These are phyloP conservation scores for Elegia similella DNA, from an alignment of 2,888 invertebrate genomes.

Conservation along the genomic window DNA sequence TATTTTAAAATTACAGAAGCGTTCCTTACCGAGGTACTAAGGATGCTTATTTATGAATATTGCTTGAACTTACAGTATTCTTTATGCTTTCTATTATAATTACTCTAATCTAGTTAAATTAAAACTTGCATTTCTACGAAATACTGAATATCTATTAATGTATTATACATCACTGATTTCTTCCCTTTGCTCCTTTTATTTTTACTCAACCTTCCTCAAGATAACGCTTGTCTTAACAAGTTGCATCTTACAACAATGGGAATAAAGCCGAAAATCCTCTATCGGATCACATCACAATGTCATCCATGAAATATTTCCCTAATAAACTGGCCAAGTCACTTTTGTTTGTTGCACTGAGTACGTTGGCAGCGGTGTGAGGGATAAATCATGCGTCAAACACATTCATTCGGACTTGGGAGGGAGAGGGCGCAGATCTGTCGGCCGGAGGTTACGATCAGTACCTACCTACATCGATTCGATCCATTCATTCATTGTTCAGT, in stretches of 20 bases:
- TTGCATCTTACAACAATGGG: not conserved
- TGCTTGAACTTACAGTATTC: not conserved
- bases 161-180: not conserved
- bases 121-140: not conserved
- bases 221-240: constrained; percentile 1
- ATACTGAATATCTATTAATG: not conserved
- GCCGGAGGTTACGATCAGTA: constrained; percentile 18
- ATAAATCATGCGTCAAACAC: constrained; percentile 68
- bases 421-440: constrained; percentile 58
- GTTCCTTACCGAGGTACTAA: constrained; percentile 16
- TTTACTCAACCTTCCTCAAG: not conserved
- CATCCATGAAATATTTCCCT: constrained; percentile 30
- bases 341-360: constrained; percentile 43
- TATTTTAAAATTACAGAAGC: constrained; percentile 25
- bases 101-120: not conserved
- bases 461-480: constrained; percentile 34
- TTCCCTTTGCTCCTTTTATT: not conserved
- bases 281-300: not conserved
- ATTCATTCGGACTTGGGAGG: constrained; percentile 48
- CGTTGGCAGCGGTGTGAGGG: constrained; percentile 37
- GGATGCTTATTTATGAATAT: constrained; percentile 19
- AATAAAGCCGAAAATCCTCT: constrained; percentile 6
- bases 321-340: constrained; percentile 35
- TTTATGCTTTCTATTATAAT: not conserved
- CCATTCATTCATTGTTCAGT: constrained; percentile 48